Conservation (phyloP, 2,113 vertebrate species). For the Myrmecobius fasciatus region DNA sequence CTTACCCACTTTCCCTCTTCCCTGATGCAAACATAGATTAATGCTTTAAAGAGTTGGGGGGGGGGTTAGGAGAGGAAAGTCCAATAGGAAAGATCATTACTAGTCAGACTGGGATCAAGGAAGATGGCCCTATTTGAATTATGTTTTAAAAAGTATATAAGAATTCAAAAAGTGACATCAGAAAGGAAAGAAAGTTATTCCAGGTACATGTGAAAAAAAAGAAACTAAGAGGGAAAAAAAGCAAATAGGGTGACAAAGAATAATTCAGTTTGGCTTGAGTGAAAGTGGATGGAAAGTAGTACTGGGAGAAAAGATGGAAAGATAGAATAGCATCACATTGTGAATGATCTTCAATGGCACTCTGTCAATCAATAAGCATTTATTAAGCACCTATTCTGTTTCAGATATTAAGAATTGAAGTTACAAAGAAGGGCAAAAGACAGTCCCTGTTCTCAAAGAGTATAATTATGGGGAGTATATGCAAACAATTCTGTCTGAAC, state of each 20-base stretch:
- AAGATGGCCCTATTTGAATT: neutral
- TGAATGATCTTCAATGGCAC: neutral
- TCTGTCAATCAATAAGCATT: neutral
- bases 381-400: neutral
- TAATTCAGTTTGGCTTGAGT: too few species aligned
- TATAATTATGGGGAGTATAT: neutral
- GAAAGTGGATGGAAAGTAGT: neutral
- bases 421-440: neutral
- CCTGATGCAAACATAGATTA: neutral
- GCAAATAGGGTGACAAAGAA: neutral
- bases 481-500: neutral
- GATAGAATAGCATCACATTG: neutral
- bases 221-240: neutral
- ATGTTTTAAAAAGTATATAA: neutral
- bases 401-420: neutral
- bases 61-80: too few species aligned
- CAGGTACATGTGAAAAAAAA: neutral
- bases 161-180: neutral
- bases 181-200: neutral
- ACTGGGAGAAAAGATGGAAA: neutral
- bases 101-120: neutral
- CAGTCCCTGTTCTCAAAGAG: neutral
- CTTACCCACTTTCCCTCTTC: neutral
- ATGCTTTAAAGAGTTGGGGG: too few species aligned
- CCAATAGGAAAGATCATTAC: too few species aligned